A percentile compares a stretch with the other conserved stretches of the same genome.
Conservation (phyloP, 2,888 invertebrate genomes). For the Habroteleia sp. region DNA sequence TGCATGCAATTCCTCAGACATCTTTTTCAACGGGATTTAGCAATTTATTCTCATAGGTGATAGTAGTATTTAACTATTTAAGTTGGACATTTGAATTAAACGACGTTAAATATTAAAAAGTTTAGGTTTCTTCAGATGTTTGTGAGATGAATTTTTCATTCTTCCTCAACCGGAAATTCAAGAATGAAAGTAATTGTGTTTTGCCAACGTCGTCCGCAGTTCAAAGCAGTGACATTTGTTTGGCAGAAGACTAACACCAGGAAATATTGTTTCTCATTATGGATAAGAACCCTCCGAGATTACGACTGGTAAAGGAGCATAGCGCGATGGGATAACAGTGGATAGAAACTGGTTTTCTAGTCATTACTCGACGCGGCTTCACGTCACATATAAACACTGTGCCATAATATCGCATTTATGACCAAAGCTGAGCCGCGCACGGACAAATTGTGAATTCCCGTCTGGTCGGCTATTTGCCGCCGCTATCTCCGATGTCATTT, state of each 20-base stretch:
- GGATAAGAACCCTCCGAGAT: conserved; percentile 60
- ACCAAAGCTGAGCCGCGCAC: conserved; percentile 42
- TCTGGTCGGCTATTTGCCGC: conserved; percentile 18
- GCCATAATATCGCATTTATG: conserved; percentile 66
- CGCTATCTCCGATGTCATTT: conserved; percentile 38
- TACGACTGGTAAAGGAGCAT: conserved; percentile 55
- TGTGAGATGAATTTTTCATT: too few species aligned
- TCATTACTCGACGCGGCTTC: conserved; percentile 67
- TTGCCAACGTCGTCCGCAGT: conserved; percentile 5
- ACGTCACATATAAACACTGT: conserved; percentile 67
- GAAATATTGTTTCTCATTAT: conserved; percentile 66
- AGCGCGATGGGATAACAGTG: conserved; percentile 55
- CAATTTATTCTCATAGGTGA: too few species aligned
- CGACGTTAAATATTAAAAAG: too few species aligned
- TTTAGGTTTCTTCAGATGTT: too few species aligned
- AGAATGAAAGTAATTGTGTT: too few species aligned
- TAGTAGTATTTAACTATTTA: too few species aligned
- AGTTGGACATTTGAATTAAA: too few species aligned
- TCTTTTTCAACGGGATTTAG: too few species aligned
- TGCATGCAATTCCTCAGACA: too few species aligned
- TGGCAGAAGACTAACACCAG: conserved; percentile 28
- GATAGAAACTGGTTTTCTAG: conserved; percentile 67
- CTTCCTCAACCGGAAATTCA: too few species aligned
- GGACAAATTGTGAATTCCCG: conserved; percentile 61
- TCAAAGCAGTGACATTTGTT: conserved; percentile 53